These are phyloP conservation scores for Ochotona curzoniae DNA, from an alignment of 2,113 vertebrate species.

Conservation along the genomic window DNA sequence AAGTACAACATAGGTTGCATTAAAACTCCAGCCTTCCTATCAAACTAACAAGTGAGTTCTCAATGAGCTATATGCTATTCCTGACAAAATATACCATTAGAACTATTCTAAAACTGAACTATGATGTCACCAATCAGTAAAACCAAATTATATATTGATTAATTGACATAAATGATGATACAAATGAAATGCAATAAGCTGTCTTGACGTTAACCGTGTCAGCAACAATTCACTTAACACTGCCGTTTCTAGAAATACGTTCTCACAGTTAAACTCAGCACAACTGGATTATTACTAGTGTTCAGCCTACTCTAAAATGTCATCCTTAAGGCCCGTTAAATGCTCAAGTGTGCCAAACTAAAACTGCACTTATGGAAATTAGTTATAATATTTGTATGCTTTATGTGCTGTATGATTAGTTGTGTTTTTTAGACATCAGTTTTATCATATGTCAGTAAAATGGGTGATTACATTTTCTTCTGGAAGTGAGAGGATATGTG, in stretches of 20 bases:
- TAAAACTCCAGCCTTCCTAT: conserved; percentile 61
- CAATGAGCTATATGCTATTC: neutral
- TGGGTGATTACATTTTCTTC: neutral
- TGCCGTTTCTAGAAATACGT: neutral
- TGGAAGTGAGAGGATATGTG: neutral
- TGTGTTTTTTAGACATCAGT: neutral
- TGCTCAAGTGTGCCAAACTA: conserved; percentile 15
- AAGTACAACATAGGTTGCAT: conserved; percentile 7
- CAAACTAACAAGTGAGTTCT: conserved; percentile 20
- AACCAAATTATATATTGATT: neutral
- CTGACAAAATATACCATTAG: conserved; percentile 10
- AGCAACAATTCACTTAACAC: neutral
- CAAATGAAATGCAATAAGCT: neutral
- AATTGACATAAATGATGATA: conserved; percentile 27
- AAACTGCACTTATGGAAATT: neutral
- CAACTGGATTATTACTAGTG: neutral
- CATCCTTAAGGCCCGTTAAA: neutral
- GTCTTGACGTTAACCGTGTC: neutral
- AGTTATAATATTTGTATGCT: neutral
- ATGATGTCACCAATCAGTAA: conserved; percentile 50
- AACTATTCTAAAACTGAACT: conserved; percentile 39
- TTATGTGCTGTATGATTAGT: neutral
- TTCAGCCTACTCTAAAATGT: neutral
- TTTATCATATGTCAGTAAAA: neutral
- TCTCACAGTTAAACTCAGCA: neutral